These are phyloP conservation scores for Notodonta ziczac DNA, from an alignment of 2,888 invertebrate species.

Conservation along the genomic window DNA sequence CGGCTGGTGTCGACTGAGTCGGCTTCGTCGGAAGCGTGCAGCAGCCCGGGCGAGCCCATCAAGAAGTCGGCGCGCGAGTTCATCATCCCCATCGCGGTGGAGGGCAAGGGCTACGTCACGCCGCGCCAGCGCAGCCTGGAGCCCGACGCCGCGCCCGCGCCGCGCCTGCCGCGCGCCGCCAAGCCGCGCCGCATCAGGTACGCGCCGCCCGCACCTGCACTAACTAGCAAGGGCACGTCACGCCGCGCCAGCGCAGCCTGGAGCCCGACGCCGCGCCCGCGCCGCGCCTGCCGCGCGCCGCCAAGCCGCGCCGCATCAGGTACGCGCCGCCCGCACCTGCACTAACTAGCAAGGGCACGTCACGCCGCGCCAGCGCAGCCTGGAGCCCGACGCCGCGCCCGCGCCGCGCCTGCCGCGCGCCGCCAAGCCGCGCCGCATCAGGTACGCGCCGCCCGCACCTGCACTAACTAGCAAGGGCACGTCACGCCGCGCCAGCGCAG, in stretches of 20 bases:
- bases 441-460: no score
- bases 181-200: conserved; percentile 87
- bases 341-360: neutral
- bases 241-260: no score
- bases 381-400: no score
- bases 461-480: no score
- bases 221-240: neutral
- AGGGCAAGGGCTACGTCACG: conserved; percentile 94
- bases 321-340: conserved; percentile 44
- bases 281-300: no score
- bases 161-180: conserved; percentile 68
- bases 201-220: neutral
- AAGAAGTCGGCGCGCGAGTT: conserved; percentile 95
- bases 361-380: no score
- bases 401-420: no score
- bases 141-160: conserved; percentile 85
- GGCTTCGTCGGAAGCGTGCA: conserved; percentile 77
- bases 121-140: conserved; percentile 90
- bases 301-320: conserved; percentile 87
- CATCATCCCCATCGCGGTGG: conserved; percentile 96
- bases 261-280: conserved; percentile 78
- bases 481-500: no score
- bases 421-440: no score
- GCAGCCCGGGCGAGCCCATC: conserved; percentile 86
- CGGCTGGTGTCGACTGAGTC: conserved; percentile 87